Conservation (phyloP, 2,113 vertebrate species). For the Istiophorus platypterus region DNA sequence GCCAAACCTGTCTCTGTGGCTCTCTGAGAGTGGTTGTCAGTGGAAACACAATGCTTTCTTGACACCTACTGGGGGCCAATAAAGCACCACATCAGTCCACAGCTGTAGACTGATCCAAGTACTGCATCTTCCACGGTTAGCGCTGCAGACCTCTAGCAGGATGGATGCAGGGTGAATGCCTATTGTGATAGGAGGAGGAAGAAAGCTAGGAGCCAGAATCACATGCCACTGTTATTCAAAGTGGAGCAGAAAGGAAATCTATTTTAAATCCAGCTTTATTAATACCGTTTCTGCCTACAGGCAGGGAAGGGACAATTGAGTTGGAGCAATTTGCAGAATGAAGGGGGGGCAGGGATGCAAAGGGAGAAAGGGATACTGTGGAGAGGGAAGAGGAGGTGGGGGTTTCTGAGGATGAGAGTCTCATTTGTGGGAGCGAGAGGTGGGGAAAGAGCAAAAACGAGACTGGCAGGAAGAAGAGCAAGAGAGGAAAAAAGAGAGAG, state of each 20-base stretch:
- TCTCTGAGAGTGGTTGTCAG: background rate
- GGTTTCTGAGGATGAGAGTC: background rate
- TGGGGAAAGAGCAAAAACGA: background rate
- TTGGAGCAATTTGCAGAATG: constrained; percentile 61
- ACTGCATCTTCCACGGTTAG: background rate
- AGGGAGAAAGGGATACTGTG: background rate
- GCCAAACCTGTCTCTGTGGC: background rate
- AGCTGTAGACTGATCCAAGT: background rate
- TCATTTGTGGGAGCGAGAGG: background rate
- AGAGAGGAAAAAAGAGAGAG: background rate
- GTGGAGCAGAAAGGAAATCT: constrained; percentile 63
- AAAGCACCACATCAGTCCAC: background rate
- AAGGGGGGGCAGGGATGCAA: background rate
- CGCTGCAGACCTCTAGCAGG: background rate
- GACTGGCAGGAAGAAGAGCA: background rate
- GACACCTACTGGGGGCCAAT: background rate
- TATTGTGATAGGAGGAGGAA: constrained; percentile 37
- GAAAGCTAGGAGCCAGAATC: constrained; percentile 51
- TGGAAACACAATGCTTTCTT: constrained; percentile 6
- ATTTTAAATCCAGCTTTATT: constrained; percentile 73
- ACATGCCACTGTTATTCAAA: constrained; percentile 58
- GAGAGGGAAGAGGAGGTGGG: background rate
- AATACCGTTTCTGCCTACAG: constrained; percentile 64
- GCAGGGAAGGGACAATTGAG: constrained; percentile 49
- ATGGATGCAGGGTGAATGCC: constrained; percentile 11